These are phyloP conservation scores for Frankliniella fusca DNA, from an alignment of 2,888 invertebrate genomes.

Conservation along the genomic window DNA sequence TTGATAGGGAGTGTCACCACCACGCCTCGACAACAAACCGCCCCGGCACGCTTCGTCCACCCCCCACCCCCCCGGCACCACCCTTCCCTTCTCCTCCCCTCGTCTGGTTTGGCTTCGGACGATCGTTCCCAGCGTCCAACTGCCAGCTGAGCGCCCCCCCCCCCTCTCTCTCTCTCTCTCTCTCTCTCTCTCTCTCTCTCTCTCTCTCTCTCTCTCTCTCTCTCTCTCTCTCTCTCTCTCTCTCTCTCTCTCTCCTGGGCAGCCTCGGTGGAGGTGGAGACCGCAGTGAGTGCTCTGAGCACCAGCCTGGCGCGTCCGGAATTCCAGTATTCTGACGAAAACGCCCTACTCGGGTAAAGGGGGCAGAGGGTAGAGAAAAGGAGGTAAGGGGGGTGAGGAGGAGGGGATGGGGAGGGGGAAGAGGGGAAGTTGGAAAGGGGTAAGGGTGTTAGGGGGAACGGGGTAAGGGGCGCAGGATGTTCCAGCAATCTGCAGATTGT, in stretches of 20 bases:
- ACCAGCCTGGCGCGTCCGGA: too few relatives aligned
- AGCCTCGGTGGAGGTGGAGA: neutral
- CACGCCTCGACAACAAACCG: conserved; percentile 17
- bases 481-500: too few relatives aligned
- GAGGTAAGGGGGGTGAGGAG: too few relatives aligned
- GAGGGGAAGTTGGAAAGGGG: too few relatives aligned
- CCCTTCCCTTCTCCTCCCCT: neutral
- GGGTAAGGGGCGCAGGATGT: too few relatives aligned
- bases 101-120: too few relatives aligned
- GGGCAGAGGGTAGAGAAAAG: too few relatives aligned
- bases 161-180: neutral
- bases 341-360: too few relatives aligned
- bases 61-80: neutral
- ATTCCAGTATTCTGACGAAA: too few relatives aligned
- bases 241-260: neutral
- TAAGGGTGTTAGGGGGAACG: too few relatives aligned
- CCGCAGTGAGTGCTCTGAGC: neutral
- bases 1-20: conserved; percentile 19
- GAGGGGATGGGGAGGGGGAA: too few relatives aligned
- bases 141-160: neutral
- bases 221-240: conserved; percentile 18
- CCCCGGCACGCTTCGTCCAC: neutral
- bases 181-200: conserved; percentile 18
- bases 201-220: conserved; percentile 18
- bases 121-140: neutral